Evolutionary conservation across 2,113 vertebrate genomes (phyloP).

Genomic region (Falcunculus frontatus): DNA sequence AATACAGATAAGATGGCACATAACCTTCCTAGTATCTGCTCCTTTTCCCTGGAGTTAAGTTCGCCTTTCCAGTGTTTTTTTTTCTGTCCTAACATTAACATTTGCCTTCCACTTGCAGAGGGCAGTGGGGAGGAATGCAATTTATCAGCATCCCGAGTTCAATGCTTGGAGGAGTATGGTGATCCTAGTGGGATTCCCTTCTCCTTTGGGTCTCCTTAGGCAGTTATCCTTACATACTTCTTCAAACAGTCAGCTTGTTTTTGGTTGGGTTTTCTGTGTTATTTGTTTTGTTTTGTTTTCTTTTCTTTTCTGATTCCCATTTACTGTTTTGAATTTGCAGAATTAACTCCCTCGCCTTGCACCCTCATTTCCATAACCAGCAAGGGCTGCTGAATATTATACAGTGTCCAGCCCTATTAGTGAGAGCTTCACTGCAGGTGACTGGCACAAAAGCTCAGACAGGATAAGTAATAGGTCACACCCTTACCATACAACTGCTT

Average conservation of each 20-base stretch:
- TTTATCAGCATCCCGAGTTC: not conserved
- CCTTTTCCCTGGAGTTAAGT: not conserved
- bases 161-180: not conserved
- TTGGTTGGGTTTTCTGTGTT: not conserved
- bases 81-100: not conserved
- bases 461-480: not conserved
- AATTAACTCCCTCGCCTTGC: fast-evolving
- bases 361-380: not conserved
- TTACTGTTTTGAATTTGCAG: not conserved
- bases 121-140: not conserved
- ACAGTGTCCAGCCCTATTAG: not conserved
- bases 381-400: not conserved
- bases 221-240: not conserved
- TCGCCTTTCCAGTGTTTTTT: not conserved
- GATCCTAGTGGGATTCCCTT: not conserved
- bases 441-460: not conserved
- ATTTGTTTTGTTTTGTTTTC: not conserved
- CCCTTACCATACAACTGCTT: not conserved
- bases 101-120: not conserved
- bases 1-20: not conserved
- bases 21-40: not conserved
- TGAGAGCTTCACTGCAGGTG: not conserved
- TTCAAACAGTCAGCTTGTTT: not conserved
- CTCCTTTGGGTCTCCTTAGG: not conserved
- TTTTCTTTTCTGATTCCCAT: not conserved